Conservation (phyloP, 2,888 invertebrate genomes). For the Tetrapedia diversipes region DNA sequence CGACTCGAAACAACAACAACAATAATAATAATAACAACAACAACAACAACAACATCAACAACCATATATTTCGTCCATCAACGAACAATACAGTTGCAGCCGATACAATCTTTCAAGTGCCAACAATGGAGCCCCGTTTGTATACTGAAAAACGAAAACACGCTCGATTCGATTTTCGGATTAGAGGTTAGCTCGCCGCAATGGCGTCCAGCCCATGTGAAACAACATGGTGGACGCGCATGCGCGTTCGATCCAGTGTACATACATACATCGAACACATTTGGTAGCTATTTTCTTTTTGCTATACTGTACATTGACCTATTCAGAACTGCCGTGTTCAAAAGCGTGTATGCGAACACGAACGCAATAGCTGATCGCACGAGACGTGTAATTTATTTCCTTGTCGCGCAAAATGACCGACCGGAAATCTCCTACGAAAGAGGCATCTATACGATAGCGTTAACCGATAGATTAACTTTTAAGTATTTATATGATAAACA, state of each 20-base stretch:
- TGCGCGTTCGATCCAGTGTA: slow-evolving; percentile 30
- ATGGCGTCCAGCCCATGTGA: neutral
- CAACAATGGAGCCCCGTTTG: slow-evolving; percentile 47
- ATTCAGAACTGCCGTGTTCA: slow-evolving; percentile 11
- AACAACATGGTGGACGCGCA: neutral
- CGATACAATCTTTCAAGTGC: slow-evolving; percentile 42
- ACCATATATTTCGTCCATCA: slow-evolving; percentile 53
- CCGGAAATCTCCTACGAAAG: slow-evolving; percentile 31
- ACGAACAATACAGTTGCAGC: slow-evolving; percentile 41
- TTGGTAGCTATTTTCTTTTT: slow-evolving; percentile 39
- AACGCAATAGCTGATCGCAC: slow-evolving; percentile 23
- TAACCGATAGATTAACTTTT: too few species aligned
- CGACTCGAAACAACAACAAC: slow-evolving; percentile 28
- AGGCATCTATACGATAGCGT: slow-evolving; percentile 42
- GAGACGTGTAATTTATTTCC: slow-evolving; percentile 45
- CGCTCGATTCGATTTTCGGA: slow-evolving; percentile 25
- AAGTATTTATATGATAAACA: slow-evolving; percentile 47
- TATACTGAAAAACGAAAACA: slow-evolving; percentile 15
- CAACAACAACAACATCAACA: too few species aligned
- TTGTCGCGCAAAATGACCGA: neutral
- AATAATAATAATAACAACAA: too few species aligned
- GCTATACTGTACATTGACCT: slow-evolving; percentile 23
- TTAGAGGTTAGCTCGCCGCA: neutral
- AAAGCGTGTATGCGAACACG: neutral
- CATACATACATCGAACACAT: slow-evolving; percentile 45